Conservation (phyloP, 2,888 invertebrate genomes). For the Acronicta alni region DNA sequence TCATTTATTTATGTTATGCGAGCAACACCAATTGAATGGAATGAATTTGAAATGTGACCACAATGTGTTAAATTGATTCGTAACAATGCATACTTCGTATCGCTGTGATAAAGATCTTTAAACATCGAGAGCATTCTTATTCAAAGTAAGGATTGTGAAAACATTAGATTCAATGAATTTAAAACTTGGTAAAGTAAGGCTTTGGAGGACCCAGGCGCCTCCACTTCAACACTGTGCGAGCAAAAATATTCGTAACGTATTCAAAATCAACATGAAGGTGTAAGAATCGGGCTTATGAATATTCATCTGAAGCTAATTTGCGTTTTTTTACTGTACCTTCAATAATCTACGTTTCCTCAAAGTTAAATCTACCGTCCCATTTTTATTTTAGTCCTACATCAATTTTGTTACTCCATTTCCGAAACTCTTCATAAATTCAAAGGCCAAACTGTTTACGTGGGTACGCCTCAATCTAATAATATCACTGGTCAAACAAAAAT, state of each 20-base stretch:
- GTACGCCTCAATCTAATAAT: slow-evolving; percentile 42
- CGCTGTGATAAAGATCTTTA: slow-evolving; percentile 39
- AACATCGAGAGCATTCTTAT: slow-evolving; percentile 31
- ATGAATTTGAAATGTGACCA: slow-evolving; percentile 59
- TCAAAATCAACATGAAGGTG: too few relatives aligned
- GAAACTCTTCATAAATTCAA: slow-evolving; percentile 38
- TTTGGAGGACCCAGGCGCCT: not conserved
- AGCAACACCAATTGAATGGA: slow-evolving; percentile 48
- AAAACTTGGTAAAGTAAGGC: slow-evolving; percentile 4
- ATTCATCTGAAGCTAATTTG: too few relatives aligned
- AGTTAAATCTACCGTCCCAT: too few relatives aligned
- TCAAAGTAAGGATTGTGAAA: slow-evolving; percentile 7
- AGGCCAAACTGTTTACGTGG: slow-evolving; percentile 28
- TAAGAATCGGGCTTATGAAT: too few relatives aligned
- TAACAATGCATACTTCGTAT: slow-evolving; percentile 56
- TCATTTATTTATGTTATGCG: slow-evolving; percentile 33
- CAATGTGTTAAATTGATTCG: slow-evolving; percentile 66
- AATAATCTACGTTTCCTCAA: too few relatives aligned
- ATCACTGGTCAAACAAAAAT: slow-evolving; percentile 21
- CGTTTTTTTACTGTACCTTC: too few relatives aligned
- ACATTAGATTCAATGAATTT: slow-evolving; percentile 6
- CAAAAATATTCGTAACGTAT: not conserved
- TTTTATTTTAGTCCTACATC: too few relatives aligned
- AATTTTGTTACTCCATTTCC: slow-evolving; percentile 15
- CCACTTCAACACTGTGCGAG: too few relatives aligned